These are phyloP conservation scores for Nothoprocta pentlandii DNA, from an alignment of 2,113 vertebrate species.

Conservation along the genomic window DNA sequence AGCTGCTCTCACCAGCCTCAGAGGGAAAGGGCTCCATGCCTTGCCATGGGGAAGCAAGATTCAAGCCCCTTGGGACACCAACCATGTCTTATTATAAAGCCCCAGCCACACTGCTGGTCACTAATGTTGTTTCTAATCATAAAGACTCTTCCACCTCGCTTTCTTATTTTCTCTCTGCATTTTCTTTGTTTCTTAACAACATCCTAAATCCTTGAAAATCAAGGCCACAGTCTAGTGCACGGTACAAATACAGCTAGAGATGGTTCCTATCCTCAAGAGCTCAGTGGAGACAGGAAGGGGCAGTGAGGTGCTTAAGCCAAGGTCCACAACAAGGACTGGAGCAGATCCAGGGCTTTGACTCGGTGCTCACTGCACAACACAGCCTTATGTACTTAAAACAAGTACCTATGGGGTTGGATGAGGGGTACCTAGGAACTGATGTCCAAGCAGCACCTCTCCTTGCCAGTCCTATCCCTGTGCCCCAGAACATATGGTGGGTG, in stretches of 20 bases:
- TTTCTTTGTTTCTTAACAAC: neutral
- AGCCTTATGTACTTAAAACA: neutral
- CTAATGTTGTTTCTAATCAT: neutral
- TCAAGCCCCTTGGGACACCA: neutral
- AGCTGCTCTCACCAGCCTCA: neutral
- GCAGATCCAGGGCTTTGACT: neutral
- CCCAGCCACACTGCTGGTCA: neutral
- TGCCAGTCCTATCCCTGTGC: neutral
- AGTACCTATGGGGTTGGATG: neutral
- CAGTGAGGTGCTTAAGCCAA: no score
- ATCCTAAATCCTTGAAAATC: neutral
- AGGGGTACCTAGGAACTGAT: neutral
- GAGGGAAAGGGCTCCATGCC: neutral
- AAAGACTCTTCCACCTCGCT: neutral
- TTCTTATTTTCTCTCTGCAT: neutral
- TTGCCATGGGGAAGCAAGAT: neutral
- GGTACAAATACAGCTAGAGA: neutral
- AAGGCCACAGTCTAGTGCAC: fast-evolving
- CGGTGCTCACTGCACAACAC: neutral
- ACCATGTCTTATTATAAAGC: neutral
- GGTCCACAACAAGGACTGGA: no score
- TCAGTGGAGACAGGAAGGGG: no score
- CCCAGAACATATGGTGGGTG: neutral
- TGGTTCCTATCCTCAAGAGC: neutral
- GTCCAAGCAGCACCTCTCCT: neutral